Evolutionary conservation across 2,797 vertebrate genomes (phyloP).

Genomic region (Aulostomus chinensis): DNA sequence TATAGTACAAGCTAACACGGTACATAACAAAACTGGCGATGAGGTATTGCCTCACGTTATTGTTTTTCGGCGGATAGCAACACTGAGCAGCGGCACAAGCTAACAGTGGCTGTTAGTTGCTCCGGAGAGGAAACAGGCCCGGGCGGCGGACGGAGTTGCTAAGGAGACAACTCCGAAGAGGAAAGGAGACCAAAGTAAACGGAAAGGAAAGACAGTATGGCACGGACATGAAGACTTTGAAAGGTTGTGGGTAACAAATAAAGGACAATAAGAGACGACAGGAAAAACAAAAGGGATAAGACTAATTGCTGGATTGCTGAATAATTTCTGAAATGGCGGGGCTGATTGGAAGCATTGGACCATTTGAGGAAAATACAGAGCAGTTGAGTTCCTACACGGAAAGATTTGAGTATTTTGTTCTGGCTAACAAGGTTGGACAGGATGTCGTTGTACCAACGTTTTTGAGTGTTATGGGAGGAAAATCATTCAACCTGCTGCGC

Average conservation of each 20-base stretch:
- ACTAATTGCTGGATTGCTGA: no score
- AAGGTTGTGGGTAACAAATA: no score
- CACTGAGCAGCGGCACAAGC: background rate
- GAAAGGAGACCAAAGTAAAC: background rate
- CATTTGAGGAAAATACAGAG: conserved; percentile 19
- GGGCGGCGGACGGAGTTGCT: no score
- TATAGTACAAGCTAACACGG: background rate
- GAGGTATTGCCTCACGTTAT: background rate
- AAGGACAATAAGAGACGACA: background rate
- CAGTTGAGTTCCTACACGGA: conserved; percentile 28
- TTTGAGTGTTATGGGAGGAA: conserved; percentile 30
- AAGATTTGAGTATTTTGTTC: conserved; percentile 30
- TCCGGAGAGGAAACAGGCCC: no score
- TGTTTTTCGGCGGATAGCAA: background rate
- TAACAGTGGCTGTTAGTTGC: no score
- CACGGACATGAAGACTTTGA: no score
- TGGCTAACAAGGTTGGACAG: conserved; percentile 13
- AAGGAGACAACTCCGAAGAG: no score
- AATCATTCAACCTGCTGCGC: conserved; percentile 28
- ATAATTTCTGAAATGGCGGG: conserved; percentile 13
- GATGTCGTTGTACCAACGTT: conserved; percentile 22
- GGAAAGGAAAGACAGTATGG: background rate
- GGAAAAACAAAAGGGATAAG: no score
- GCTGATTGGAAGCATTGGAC: conserved; percentile 14
- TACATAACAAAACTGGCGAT: conserved; percentile 2